These are phyloP conservation scores for Alosa alosa DNA, from an alignment of 2,113 vertebrate genomes.

Conservation along the genomic window DNA sequence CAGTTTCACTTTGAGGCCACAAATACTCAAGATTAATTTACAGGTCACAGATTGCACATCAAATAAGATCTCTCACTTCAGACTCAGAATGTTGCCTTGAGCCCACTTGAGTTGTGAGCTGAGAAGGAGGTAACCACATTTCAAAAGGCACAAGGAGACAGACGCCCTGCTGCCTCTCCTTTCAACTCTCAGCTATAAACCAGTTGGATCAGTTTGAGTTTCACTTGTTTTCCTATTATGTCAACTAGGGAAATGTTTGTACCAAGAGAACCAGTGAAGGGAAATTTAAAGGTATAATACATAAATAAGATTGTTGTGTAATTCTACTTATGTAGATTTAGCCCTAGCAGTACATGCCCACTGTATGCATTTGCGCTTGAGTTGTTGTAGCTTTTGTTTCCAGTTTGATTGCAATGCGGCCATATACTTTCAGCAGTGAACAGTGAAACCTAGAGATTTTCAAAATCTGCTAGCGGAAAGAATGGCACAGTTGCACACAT, in stretches of 20 bases:
- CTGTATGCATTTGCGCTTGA: too few relatives aligned
- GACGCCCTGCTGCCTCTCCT: background rate
- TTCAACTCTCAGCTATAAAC: slow-evolving; percentile 2
- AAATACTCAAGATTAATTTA: background rate
- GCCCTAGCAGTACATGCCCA: too few relatives aligned
- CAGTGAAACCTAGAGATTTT: too few relatives aligned
- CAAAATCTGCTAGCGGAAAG: too few relatives aligned
- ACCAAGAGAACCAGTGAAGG: background rate
- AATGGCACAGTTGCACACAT: too few relatives aligned
- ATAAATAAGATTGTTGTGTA: too few relatives aligned
- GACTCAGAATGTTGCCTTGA: background rate
- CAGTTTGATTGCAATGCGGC: too few relatives aligned
- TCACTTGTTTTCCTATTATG: background rate
- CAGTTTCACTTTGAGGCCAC: background rate
- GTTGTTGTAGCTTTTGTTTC: too few relatives aligned
- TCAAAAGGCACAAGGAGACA: background rate
- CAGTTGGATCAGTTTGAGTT: background rate
- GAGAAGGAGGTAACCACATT: too few relatives aligned
- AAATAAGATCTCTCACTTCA: background rate
- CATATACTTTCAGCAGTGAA: too few relatives aligned
- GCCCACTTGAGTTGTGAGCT: background rate
- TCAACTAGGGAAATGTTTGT: background rate
- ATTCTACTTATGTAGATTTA: too few relatives aligned
- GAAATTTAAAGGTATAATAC: too few relatives aligned
- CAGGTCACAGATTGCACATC: background rate